Conservation (phyloP, 2,797 vertebrate genomes). For the Acrossocheilus wenchowensis region DNA sequence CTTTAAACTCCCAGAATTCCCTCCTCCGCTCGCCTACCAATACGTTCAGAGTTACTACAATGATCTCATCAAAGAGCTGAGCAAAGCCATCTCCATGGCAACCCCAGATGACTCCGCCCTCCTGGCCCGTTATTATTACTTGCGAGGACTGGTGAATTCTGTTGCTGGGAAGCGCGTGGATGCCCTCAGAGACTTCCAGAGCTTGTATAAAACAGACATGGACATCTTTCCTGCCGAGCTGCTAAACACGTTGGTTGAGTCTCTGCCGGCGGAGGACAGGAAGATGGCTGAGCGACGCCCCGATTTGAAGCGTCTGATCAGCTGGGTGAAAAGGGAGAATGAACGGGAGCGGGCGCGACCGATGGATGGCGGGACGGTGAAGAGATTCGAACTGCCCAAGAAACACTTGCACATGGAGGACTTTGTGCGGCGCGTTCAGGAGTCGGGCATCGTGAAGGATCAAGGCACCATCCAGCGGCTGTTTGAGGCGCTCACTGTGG, state of each 20-base stretch:
- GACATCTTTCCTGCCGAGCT: constrained; percentile 91
- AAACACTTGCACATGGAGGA: constrained; percentile 90
- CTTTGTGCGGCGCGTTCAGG: constrained; percentile 91
- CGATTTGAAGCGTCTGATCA: constrained; percentile 88
- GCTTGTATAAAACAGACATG: constrained; percentile 91
- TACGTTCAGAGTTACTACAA: constrained; percentile 88
- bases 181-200: constrained; percentile 93
- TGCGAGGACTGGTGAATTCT: constrained; percentile 87
- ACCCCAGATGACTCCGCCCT: constrained; percentile 83
- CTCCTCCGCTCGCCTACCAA: constrained; percentile 86
- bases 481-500: constrained; percentile 92
- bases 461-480: constrained; percentile 84
- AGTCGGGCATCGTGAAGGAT: constrained; percentile 94
- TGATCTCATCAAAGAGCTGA: constrained; percentile 82
- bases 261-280: constrained; percentile 76
- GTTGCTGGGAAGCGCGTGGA: constrained; percentile 85
- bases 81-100: constrained; percentile 80
- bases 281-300: constrained; percentile 79
- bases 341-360: constrained; percentile 68
- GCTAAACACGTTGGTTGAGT: constrained; percentile 83
- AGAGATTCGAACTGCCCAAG: constrained; percentile 90
- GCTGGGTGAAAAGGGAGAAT: constrained; percentile 82
- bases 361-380: constrained; percentile 77
- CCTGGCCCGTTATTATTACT: constrained; percentile 93
- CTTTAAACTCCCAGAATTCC: constrained; percentile 92